Percentiles rank a stretch among this genome's conserved stretches.
Evolutionary conservation across 1,140 invertebrate species (phyloP).

Genomic region (Drosophila aff.): DNA sequence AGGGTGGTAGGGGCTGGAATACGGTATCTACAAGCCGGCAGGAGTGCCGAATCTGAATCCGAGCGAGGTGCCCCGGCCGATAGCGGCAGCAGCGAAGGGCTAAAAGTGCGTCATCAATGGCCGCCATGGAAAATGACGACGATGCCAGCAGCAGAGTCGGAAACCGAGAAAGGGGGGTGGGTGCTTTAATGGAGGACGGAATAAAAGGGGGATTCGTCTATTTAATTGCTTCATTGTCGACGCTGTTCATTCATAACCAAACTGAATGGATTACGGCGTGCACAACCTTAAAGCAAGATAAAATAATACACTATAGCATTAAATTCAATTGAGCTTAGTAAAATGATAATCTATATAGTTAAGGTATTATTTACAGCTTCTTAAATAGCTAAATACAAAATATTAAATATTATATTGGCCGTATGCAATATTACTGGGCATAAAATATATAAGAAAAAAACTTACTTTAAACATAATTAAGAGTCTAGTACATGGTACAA

Average conservation of each 20-base stretch:
- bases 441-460: too few relatives aligned
- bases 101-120: conserved; percentile 84
- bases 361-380: neutral
- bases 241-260: conserved; percentile 74
- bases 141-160: conserved; percentile 49
- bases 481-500: too few relatives aligned
- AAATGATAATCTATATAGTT: neutral
- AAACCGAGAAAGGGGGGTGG: conserved; percentile 26
- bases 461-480: neutral
- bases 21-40: conserved; percentile 24
- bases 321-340: neutral
- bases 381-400: too few relatives aligned
- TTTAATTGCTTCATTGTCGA: conserved; percentile 67
- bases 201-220: conserved; percentile 28
- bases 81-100: conserved; percentile 72
- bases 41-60: conserved; percentile 32
- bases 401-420: too few relatives aligned
- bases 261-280: conserved; percentile 30
- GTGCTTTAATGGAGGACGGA: conserved; percentile 8
- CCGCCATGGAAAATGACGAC: conserved; percentile 68
- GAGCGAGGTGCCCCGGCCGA: conserved; percentile 52
- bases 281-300: conserved; percentile 4
- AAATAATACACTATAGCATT: conserved; percentile 9
- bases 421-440: too few relatives aligned
- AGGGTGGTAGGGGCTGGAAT: conserved; percentile 17